A percentile compares a stretch with the other conserved stretches of the same genome.
phyloP scores from a whole-genome alignment of 2,113 vertebrate genomes.

The Petroica traversi region DNA sequence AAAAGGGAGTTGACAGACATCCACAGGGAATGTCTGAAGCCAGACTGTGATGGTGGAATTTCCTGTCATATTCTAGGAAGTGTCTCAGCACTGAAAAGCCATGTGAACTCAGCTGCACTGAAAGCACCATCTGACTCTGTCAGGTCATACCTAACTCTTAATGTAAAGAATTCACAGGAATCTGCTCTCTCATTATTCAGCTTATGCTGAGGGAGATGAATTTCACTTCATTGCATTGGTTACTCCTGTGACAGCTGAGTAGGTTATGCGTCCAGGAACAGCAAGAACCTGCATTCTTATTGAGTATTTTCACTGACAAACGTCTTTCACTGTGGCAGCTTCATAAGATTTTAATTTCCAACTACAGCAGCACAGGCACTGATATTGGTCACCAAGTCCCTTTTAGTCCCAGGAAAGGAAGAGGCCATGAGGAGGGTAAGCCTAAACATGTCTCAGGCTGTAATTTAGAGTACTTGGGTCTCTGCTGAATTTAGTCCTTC shows the following conservation, averaged over 20 bases:
- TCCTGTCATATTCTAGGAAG: not conserved
- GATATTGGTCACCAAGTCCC: not conserved
- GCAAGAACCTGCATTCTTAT: not conserved
- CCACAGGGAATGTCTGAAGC: not conserved
- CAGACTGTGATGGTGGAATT: not conserved
- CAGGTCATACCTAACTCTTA: not conserved
- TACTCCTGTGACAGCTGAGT: not conserved
- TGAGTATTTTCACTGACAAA: not conserved
- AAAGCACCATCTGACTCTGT: not conserved
- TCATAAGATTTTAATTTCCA: not conserved
- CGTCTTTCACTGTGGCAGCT: not conserved
- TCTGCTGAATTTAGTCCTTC: not conserved
- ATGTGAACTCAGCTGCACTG: not conserved
- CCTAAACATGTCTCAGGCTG: not conserved
- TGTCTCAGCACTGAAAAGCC: not conserved
- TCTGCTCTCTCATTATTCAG: not conserved
- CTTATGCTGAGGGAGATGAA: not conserved
- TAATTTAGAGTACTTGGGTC: not conserved
- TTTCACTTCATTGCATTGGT: not conserved
- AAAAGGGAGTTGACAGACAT: not conserved
- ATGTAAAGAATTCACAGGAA: not conserved
- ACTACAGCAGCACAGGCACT: not conserved
- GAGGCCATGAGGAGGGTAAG: not conserved
- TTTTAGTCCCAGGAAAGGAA: not conserved
- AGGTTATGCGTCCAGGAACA: not conserved